Evolutionary conservation across 1,140 invertebrate species (phyloP), one percentile per base, ranked within the genome.

Genomic region (Pseudomyrmex flavicornis): DNA sequence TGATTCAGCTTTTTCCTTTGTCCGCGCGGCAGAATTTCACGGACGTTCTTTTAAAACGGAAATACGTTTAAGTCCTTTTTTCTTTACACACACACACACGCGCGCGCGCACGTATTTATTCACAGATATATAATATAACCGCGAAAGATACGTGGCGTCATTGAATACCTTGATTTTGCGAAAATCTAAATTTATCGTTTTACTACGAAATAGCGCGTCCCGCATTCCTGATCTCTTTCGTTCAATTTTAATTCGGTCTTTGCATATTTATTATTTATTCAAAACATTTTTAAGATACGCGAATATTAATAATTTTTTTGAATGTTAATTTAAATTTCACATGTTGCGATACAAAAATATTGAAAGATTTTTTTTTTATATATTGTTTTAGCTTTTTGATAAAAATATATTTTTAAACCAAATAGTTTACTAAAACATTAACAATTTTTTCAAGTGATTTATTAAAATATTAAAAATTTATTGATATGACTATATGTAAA

Each of bases 1-100:
- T 88, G 87, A 89, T 88, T 89, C 87, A 88, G 87, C 86, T 48
- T 54, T 82, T 70, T 85, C 87, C 87, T 89, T 89, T 89, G 87
- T 88, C 50, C n/a, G n/a, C 20, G 3, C 50, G 22, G 8, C 15
- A 66, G 72, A 79, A 82, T 66, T 88, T 54, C 35, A 77, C 76
- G 73, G 56, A 58, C 83, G 68, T 48, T 58, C 75, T 85, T 88
- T 83, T 62, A 26, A 59, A 77, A 59, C 12, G 13, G 13, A 12
- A 46, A 44, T 12, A 48, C n/a, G n/a, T 69, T 52, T 20, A 50
- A 65, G 15, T 73, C n/a, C 26, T 20, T 56, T 48, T 72, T 76
- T 75, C 46, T 59, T 12, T 35, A 35, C 35, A 35, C 35, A 35
- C 35, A 35, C 35, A 35, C 35, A 35, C 5, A 7, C 35, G 4